Percentiles rank a stretch among this genome's conserved stretches.
phyloP scores from a whole-genome alignment of 1,140 invertebrate genomes.

The Tetramorium alpestre region DNA sequence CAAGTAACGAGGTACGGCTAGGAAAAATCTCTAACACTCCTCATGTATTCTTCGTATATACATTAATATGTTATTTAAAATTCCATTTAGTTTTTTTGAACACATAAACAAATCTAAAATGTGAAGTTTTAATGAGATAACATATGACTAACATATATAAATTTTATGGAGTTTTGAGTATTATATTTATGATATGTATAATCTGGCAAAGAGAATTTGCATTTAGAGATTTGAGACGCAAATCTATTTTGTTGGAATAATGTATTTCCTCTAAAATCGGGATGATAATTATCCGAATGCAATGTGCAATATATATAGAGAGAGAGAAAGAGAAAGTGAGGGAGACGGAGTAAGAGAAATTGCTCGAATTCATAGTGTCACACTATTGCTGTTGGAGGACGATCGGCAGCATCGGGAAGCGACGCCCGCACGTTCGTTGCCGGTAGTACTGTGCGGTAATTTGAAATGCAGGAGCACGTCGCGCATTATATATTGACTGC shows the following conservation, averaged over 20 bases:
- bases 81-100: neutral
- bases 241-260: constrained; percentile 21
- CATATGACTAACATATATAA: neutral
- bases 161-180: neutral
- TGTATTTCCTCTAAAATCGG: neutral
- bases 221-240: neutral
- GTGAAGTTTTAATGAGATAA: neutral
- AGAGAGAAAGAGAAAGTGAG: neutral
- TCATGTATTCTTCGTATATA: neutral
- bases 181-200: constrained; percentile 8
- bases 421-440: constrained; percentile 40
- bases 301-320: constrained; percentile 5
- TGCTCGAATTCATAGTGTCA: constrained; percentile 46
- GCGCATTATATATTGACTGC: constrained; percentile 62
- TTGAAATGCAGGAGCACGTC: constrained; percentile 59
- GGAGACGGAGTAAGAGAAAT: constrained; percentile 27
- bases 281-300: constrained; percentile 29
- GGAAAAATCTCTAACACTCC: neutral
- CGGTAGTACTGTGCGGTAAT: constrained; percentile 42
- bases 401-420: constrained; percentile 44
- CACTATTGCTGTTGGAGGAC: constrained; percentile 11
- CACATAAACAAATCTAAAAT: neutral
- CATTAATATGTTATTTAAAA: neutral
- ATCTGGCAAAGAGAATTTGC: neutral
- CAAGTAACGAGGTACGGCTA: neutral